These are phyloP conservation scores for Gila robusta DNA, from an alignment of 2,797 vertebrate genomes.

Conservation along the genomic window DNA sequence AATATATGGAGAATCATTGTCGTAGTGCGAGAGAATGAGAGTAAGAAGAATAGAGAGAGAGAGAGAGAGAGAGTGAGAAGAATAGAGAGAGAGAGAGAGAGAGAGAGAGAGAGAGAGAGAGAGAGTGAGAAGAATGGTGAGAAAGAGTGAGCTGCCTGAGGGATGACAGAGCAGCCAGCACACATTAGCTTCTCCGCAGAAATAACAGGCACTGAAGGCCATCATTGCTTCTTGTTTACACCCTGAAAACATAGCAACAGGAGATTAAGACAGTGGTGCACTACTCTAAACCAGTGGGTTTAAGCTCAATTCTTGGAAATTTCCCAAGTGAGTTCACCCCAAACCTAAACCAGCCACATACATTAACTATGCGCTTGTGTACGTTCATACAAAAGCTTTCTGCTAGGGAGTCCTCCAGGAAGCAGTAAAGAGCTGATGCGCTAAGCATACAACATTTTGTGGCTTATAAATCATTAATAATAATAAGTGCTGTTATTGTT, in stretches of 20 bases:
- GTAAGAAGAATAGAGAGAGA: constrained; percentile 22
- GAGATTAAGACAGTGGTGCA: constrained; percentile 35
- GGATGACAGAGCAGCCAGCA: constrained; percentile 52
- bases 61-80: constrained; percentile 24
- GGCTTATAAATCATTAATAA: constrained; percentile 45
- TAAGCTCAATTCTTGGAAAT: constrained; percentile 12
- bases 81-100: constrained; percentile 29
- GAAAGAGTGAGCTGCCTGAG: constrained; percentile 41
- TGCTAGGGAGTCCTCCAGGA: constrained; percentile 29
- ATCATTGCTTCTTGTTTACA: constrained; percentile 47
- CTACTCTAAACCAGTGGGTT: constrained; percentile 24
- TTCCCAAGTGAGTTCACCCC: constrained; percentile 15
- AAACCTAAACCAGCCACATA: neutral
- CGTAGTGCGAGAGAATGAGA: neutral
- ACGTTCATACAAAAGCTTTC: constrained; percentile 1
- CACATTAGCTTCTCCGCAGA: constrained; percentile 51
- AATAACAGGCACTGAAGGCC: constrained; percentile 43
- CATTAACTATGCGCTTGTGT: neutral
- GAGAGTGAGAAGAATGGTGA: constrained; percentile 17
- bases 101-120: constrained; percentile 31
- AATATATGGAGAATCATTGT: constrained; percentile 10
- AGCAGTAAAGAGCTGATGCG: neutral
- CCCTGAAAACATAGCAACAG: constrained; percentile 44
- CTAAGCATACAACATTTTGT: neutral
- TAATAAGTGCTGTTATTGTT: constrained; percentile 34